These are phyloP conservation scores for Brienomyrus longianalis DNA, from an alignment of 2,113 vertebrate genomes.

Conservation along the genomic window DNA sequence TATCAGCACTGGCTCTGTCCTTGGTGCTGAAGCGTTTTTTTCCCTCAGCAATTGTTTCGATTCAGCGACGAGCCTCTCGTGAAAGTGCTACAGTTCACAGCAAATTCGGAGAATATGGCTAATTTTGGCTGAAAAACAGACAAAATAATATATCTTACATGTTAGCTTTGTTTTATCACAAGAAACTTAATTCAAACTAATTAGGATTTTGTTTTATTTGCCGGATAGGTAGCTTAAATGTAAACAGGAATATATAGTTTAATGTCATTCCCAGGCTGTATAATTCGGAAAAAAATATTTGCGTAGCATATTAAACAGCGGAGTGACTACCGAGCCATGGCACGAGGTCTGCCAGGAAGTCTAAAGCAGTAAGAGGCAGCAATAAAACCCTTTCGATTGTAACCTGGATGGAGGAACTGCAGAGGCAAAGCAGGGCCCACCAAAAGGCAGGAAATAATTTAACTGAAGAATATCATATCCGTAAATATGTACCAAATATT, in stretches of 20 bases:
- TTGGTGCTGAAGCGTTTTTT: conserved; percentile 59
- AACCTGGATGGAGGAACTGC: not conserved
- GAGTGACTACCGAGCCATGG: not conserved
- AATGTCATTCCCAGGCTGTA: not conserved
- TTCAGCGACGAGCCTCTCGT: not conserved
- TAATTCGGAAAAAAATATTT: not conserved
- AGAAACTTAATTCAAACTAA: not conserved
- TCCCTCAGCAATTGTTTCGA: not conserved
- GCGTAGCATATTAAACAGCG: not conserved
- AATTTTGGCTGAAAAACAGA: not conserved
- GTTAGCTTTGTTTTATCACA: too few species aligned
- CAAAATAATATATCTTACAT: not conserved
- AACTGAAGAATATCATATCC: not conserved
- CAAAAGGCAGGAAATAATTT: not conserved
- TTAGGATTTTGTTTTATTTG: not conserved
- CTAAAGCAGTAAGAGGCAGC: not conserved
- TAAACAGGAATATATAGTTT: not conserved
- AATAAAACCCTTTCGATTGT: not conserved
- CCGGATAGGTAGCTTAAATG: not conserved
- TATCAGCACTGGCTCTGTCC: conserved; percentile 48
- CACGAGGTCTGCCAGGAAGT: not conserved
- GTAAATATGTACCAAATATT: not conserved
- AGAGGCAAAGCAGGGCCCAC: not conserved
- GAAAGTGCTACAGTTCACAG: not conserved
- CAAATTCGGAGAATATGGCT: not conserved